Base-by-base conservation (phyloP, 1,140 invertebrate species). In the Pygmarrhopalites habei region DNA sequence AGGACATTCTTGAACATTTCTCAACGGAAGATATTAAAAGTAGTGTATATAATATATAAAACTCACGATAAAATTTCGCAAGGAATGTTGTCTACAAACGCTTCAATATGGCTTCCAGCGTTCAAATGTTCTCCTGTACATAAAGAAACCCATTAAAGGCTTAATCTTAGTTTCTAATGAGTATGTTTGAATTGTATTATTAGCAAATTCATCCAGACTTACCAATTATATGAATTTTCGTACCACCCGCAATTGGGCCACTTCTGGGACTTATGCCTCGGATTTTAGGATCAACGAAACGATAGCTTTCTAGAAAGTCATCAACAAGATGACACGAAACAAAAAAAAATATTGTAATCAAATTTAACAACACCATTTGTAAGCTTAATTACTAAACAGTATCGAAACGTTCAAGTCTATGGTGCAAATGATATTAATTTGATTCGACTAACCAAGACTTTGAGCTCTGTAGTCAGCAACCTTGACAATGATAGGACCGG, bases 231-330 rank as follows among this genome's bases (percentile, higher is more conserved):
- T 82, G 86, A 39, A 98, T 76, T 62, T 83, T 83, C 5, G 95
- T 98, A 10, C 95, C 95, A 15, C 95, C 96, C 39, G 92, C 94
- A 67, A 86, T 82, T 1, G 95, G 95, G 0, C 95, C 96, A 72
- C 87, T 87, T 62, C 83, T 85, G 0, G 96, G 95, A 59, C 84
- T 82, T 66, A 98, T 87, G 30, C 85, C 85, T 51, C 82, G 82
- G 56, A 95, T 91, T 73, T 84, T 82, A 0, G 92, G 92, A 79
- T 93, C 87, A 17, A 92, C 88, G 77, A 94, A 92, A 64, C 86
- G 81, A 72, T 87, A 93, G 71, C 87, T 85, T 56, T 85, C 80
- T 71, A 86, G n/a, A n/a, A n/a, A n/a, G n/a, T n/a, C n/a, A n/a
- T n/a, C n/a, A n/a, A n/a, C n/a, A n/a, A n/a, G n/a, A n/a, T n/a